Conservation (phyloP, 1,140 invertebrate species). For the Dendrolimus kikuchii region DNA sequence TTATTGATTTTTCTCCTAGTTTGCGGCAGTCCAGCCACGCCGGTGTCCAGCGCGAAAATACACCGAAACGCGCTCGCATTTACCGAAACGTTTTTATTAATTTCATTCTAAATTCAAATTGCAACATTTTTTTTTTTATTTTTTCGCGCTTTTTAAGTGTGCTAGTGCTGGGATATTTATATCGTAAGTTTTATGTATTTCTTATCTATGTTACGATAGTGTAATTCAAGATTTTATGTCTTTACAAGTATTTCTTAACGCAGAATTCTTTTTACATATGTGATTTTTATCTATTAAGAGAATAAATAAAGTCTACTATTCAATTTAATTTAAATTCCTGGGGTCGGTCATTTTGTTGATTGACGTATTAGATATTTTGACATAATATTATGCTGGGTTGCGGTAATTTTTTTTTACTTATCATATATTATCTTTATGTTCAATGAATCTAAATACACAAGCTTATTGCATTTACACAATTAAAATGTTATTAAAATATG, state of each 20-base stretch:
- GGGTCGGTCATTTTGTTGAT: conserved; percentile 14
- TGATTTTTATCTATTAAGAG: no score
- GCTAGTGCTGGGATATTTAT: conserved; percentile 41
- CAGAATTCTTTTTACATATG: no score
- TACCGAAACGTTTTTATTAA: conserved; percentile 25
- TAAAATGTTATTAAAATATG: no score
- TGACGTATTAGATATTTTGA: conserved; percentile 2
- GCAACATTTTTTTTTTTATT: conserved; percentile 1
- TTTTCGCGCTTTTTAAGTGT: conserved; percentile 10
- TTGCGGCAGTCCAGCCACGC: conserved; percentile 65
- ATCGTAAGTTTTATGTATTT: conserved; percentile 43
- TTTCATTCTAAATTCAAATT: conserved; percentile 39
- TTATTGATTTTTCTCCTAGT: conserved; percentile 66
- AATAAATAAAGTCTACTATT: no score
- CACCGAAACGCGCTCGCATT: conserved; percentile 52
- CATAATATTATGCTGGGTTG: no score
- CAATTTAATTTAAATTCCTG: not conserved
- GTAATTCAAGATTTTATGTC: conserved; percentile 1
- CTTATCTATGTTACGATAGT: not conserved
- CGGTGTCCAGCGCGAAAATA: conserved; percentile 67
- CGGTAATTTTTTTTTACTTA: no score
- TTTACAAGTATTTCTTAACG: no score
- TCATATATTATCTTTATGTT: not conserved
- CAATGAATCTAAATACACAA: conserved; percentile 11
- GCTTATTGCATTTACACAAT: no score